Percentiles rank a stretch among this genome's conserved stretches.
Conservation (phyloP, 2,113 vertebrate genomes). For the Aegotheles bennettii region DNA sequence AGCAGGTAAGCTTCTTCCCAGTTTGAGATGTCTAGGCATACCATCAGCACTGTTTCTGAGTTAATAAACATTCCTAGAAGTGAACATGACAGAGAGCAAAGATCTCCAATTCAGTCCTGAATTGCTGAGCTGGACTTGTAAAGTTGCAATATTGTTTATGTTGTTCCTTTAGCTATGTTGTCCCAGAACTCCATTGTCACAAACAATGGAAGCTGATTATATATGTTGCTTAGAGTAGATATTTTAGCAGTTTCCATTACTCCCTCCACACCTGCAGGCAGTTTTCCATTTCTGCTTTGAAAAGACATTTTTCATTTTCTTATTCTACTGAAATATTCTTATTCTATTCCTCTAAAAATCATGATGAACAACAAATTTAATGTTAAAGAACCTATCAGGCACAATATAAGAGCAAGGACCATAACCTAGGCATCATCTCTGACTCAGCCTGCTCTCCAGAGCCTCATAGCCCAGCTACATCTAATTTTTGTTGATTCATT, state of each 20-base stretch:
- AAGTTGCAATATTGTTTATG: neutral
- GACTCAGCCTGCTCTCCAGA: neutral
- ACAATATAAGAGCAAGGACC: neutral
- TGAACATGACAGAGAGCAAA: neutral
- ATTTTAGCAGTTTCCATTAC: neutral
- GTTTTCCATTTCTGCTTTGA: neutral
- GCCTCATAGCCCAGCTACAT: neutral
- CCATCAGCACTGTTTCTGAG: neutral
- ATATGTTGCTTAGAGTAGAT: neutral
- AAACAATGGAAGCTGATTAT: neutral
- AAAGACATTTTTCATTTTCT: neutral
- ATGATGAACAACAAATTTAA: neutral
- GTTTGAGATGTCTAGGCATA: neutral
- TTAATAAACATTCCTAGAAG: neutral
- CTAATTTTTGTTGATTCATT: conserved; percentile 43
- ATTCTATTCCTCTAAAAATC: neutral
- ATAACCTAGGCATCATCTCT: neutral
- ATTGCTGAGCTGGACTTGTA: neutral
- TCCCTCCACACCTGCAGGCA: neutral
- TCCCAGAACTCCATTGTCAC: neutral
- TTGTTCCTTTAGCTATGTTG: neutral
- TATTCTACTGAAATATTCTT: neutral
- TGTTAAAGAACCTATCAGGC: neutral
- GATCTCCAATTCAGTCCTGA: neutral
- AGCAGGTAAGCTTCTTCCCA: neutral